Evolutionary conservation across 2,797 vertebrate species (phyloP).

Genomic region (Benthosema pterotum): DNA sequence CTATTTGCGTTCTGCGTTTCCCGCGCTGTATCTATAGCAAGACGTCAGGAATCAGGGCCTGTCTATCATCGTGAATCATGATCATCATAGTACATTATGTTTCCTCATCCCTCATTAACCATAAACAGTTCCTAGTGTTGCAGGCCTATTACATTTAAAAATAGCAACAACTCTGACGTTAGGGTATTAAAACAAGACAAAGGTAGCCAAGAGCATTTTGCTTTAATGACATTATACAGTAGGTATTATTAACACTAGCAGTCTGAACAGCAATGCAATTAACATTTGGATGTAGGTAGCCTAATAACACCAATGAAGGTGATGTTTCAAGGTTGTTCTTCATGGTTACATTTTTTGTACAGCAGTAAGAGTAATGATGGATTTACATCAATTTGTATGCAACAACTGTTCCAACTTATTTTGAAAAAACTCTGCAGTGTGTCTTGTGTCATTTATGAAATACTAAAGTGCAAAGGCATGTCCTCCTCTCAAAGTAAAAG

Average conservation of each 20-base stretch:
- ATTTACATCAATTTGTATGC: slow-evolving; percentile 2
- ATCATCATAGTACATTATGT: slow-evolving; percentile 41
- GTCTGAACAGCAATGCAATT: not conserved
- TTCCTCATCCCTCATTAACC: slow-evolving; percentile 45
- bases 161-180: slow-evolving; percentile 42
- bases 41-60: not conserved
- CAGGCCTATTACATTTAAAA: slow-evolving; percentile 47
- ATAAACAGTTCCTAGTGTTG: slow-evolving; percentile 14
- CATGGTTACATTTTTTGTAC: too few relatives aligned
- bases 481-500: slow-evolving; percentile 18
- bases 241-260: too few relatives aligned
- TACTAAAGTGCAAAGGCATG: slow-evolving; percentile 17
- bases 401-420: not conserved
- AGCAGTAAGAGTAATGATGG: not conserved
- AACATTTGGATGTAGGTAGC: too few relatives aligned
- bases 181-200: slow-evolving; percentile 33
- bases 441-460: slow-evolving; percentile 2
- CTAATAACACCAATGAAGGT: too few relatives aligned
- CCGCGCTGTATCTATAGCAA: slow-evolving; percentile 56
- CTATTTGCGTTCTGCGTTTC: slow-evolving; percentile 35
- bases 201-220: not conserved
- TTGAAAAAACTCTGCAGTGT: slow-evolving; percentile 7
- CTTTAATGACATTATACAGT: slow-evolving; percentile 46
- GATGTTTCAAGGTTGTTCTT: too few relatives aligned
- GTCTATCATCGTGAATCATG: slow-evolving; percentile 38